phyloP scores from a whole-genome alignment of 1,140 invertebrate genomes.

The Antheraea pernyi region DNA sequence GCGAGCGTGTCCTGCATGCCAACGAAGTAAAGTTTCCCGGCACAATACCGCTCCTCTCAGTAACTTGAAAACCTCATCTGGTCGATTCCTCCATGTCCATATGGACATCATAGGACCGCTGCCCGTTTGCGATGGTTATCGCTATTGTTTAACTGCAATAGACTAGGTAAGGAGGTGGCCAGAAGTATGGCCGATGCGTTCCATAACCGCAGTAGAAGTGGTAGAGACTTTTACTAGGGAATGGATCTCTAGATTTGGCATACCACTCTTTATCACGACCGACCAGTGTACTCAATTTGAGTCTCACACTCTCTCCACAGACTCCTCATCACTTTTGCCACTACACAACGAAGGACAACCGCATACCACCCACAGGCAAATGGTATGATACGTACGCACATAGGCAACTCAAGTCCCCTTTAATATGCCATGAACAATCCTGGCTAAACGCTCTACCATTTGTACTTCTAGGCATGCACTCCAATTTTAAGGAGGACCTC shows the following conservation, averaged over 20 bases:
- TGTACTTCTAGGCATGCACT: background rate
- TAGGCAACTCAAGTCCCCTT: background rate
- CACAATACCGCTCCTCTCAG: slow-evolving; percentile 2
- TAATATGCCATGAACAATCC: background rate
- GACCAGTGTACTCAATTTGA: background rate
- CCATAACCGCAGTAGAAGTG: no score
- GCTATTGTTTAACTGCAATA: slow-evolving; percentile 6
- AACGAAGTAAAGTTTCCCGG: background rate
- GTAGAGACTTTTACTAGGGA: no score
- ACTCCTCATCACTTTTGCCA: background rate
- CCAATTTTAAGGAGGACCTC: background rate
- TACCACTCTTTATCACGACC: background rate
- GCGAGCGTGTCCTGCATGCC: background rate
- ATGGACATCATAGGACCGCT: slow-evolving; percentile 5
- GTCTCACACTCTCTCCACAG: background rate
- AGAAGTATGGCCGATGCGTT: no score
- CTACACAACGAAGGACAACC: background rate
- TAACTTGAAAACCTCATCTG: slow-evolving; percentile 1
- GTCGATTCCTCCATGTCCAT: slow-evolving; percentile 9
- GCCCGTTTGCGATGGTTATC: slow-evolving; percentile 7
- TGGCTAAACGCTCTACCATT: background rate
- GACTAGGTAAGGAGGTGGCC: background rate
- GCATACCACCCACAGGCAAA: background rate
- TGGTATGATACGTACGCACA: background rate
- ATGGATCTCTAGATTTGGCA: background rate